Conservation (phyloP, 2,797 vertebrate species). For the Lithobates sylvaticus region DNA sequence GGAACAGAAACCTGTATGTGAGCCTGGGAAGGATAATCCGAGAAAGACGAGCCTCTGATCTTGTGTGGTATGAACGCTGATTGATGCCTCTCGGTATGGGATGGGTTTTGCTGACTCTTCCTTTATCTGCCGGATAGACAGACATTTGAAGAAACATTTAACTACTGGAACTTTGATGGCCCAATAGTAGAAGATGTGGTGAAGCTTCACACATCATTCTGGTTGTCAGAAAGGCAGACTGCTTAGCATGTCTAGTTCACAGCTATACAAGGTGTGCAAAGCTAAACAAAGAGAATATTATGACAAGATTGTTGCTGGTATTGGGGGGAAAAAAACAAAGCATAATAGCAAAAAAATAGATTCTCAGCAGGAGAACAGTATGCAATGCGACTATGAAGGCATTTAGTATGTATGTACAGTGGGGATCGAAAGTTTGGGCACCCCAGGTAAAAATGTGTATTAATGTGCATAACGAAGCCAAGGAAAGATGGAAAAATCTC, state of each 20-base stretch:
- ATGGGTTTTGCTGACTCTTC: slow-evolving; percentile 23
- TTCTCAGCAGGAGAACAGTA: background rate
- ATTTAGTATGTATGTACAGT: too few species aligned
- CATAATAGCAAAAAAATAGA: background rate
- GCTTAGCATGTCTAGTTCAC: slow-evolving; percentile 4
- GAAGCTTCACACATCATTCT: slow-evolving; percentile 4
- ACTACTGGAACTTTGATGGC: slow-evolving; percentile 21
- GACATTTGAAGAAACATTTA: slow-evolving; percentile 25
- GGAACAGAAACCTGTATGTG: background rate
- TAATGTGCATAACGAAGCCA: too few species aligned
- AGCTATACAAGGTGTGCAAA: slow-evolving; percentile 6
- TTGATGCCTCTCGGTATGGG: slow-evolving; percentile 48
- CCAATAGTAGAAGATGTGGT: slow-evolving; percentile 27
- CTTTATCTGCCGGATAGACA: slow-evolving; percentile 33
- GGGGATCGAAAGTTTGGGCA: too few species aligned
- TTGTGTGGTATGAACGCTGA: slow-evolving; percentile 24
- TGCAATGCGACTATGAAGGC: too few species aligned
- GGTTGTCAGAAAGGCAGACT: background rate
- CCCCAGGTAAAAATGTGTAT: too few species aligned
- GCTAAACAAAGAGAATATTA: background rate
- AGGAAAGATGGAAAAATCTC: too few species aligned
- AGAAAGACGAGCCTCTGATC: slow-evolving; percentile 27
- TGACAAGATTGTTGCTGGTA: background rate
- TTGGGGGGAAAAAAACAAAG: background rate
- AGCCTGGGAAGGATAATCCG: slow-evolving; percentile 7